Percentiles rank a stretch among this genome's conserved stretches.
These are phyloP conservation scores for Arnoldichthys spilopterus DNA, from an alignment of 2,797 vertebrate genomes.

Conservation along the genomic window DNA sequence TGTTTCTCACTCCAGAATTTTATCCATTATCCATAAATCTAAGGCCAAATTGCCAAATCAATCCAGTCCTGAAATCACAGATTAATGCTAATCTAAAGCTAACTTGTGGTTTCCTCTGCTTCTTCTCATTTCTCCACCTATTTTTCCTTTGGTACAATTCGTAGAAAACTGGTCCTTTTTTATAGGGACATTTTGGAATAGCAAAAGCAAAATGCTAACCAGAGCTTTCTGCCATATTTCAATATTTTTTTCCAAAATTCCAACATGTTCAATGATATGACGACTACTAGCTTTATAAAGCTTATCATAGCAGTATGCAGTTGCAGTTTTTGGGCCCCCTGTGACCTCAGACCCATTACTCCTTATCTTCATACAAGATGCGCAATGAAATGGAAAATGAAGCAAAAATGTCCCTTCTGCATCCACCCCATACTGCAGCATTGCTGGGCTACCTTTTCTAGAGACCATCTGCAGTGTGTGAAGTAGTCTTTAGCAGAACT, in stretches of 20 bases:
- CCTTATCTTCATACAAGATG: not conserved
- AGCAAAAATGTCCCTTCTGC: not conserved
- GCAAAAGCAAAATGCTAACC: not conserved
- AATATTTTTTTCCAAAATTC: too few species aligned
- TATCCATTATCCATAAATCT: too few species aligned
- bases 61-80: not conserved
- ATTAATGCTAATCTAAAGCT: not conserved
- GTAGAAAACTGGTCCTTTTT: not conserved
- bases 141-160: not conserved
- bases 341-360: not conserved
- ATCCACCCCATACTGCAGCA: constrained; percentile 1
- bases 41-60: not conserved
- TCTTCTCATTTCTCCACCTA: not conserved
- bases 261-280: constrained; percentile 5
- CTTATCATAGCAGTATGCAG: not conserved
- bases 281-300: not conserved
- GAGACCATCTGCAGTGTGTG: not conserved
- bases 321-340: not conserved
- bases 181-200: not conserved
- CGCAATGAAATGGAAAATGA: constrained; percentile 9
- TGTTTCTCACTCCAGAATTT: not conserved
- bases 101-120: not conserved
- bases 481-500: constrained; percentile 69
- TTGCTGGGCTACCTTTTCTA: not conserved
- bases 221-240: not conserved